Evolutionary conservation across 92 coral and sea anemone species (phyloP).

Genomic region (Epizoanthus illoricatus): DNA sequence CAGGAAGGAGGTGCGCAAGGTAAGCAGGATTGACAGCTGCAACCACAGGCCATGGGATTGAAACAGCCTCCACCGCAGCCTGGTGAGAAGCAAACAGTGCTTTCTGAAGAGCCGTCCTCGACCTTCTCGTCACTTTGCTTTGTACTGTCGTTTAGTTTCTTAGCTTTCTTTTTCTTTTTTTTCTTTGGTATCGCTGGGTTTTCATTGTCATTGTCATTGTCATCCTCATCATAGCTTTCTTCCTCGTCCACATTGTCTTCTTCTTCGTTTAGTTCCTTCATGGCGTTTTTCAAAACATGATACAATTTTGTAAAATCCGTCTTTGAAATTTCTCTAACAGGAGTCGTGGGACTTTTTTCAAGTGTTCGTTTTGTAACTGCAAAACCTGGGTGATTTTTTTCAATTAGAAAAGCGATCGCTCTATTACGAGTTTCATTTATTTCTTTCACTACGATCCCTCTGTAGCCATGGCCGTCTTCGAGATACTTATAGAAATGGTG

Average conservation of each 20-base stretch:
- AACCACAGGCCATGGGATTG: constrained; percentile 52
- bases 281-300: constrained; percentile 60
- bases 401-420: constrained; percentile 52
- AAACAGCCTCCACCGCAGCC: constrained; percentile 58
- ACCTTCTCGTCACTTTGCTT: background rate
- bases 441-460: constrained; percentile 64
- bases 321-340: constrained; percentile 63
- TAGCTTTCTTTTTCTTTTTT: constrained; percentile 6
- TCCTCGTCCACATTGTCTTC: constrained; percentile 46
- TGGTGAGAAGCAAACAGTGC: constrained; percentile 31
- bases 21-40: constrained; percentile 62
- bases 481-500: constrained; percentile 58
- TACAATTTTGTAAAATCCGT: constrained; percentile 58
- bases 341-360: constrained; percentile 65
- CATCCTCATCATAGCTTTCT: constrained; percentile 21
- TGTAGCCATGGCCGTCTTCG: constrained; percentile 41
- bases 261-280: constrained; percentile 46
- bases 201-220: background rate
- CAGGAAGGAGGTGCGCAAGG: constrained; percentile 75
- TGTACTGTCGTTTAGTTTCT: constrained; percentile 25
- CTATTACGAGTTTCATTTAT: constrained; percentile 9
- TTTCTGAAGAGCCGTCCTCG: constrained; percentile 26
- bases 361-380: constrained; percentile 71
- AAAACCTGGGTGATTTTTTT: constrained; percentile 69
- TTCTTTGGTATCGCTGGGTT: constrained; percentile 5